Conservation (phyloP, 2,113 vertebrate genomes). For the Rattus norvegicus region GRCr8 NC_086039.1:141033001-141033500, state of each 20-base stretch:
- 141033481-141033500: not conserved
- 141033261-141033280: too few relatives aligned
- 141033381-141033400: not conserved
- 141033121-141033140: not conserved
- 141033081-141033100: slow-evolving; percentile 21
- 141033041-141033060: not conserved
- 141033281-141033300: not conserved
- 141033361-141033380: not conserved
- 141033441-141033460: not conserved
- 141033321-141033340: not conserved
- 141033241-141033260: too few relatives aligned
- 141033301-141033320: not conserved
- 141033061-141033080: slow-evolving; percentile 34
- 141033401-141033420: not conserved
- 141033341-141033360: not conserved
- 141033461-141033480: not conserved
- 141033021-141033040: not conserved
- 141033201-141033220: too few relatives aligned
- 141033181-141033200: too few relatives aligned
- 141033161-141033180: too few relatives aligned
- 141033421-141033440: too few relatives aligned
- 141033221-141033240: too few relatives aligned
- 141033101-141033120: not conserved
- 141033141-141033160: not conserved
- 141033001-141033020: not conserved